These are phyloP conservation scores for Lagria hirta DNA, from an alignment of 2,888 invertebrate species.

Conservation along the genomic window DNA sequence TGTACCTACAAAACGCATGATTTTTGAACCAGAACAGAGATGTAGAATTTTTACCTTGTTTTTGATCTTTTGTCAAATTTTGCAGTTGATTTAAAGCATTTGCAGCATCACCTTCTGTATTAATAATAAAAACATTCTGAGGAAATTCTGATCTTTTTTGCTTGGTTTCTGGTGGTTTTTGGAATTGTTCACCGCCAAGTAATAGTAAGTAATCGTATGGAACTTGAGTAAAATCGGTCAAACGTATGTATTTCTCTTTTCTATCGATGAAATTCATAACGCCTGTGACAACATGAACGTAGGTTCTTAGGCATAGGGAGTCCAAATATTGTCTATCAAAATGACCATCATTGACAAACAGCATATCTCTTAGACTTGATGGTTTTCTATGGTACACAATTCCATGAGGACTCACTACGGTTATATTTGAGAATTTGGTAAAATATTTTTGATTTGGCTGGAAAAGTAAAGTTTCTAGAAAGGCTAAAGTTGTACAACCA, in stretches of 20 bases:
- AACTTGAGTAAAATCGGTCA: slow-evolving; percentile 52
- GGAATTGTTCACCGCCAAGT: slow-evolving; percentile 61
- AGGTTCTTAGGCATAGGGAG: slow-evolving; percentile 62
- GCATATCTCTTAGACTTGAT: slow-evolving; percentile 50
- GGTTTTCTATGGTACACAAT: slow-evolving; percentile 51
- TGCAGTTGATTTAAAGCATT: slow-evolving; percentile 52
- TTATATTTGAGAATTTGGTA: slow-evolving; percentile 65
- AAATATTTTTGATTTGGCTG: slow-evolving; percentile 49
- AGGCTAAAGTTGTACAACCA: slow-evolving; percentile 64
- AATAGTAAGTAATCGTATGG: slow-evolving; percentile 61
- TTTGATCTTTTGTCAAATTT: slow-evolving; percentile 26
- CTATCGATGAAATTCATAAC: slow-evolving; percentile 54
- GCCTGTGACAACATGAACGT: slow-evolving; percentile 66
- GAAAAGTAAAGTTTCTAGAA: slow-evolving; percentile 61
- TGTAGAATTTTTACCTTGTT: slow-evolving; percentile 6
- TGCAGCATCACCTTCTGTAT: slow-evolving; percentile 60
- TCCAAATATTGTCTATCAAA: slow-evolving; percentile 59
- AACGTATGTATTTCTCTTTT: slow-evolving; percentile 60
- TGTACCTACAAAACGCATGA: slow-evolving; percentile 43
- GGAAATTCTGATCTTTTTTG: slow-evolving; percentile 51
- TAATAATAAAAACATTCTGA: slow-evolving; percentile 64
- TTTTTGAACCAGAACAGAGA: not conserved
- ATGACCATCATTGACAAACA: slow-evolving; percentile 59
- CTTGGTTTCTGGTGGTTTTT: slow-evolving; percentile 54
- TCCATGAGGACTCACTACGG: slow-evolving; percentile 68